A percentile compares a stretch with the other conserved stretches of the same genome.
Evolutionary conservation across 1,140 invertebrate genomes (phyloP).

Genomic region (Rhopalosiphum padi): DNA sequence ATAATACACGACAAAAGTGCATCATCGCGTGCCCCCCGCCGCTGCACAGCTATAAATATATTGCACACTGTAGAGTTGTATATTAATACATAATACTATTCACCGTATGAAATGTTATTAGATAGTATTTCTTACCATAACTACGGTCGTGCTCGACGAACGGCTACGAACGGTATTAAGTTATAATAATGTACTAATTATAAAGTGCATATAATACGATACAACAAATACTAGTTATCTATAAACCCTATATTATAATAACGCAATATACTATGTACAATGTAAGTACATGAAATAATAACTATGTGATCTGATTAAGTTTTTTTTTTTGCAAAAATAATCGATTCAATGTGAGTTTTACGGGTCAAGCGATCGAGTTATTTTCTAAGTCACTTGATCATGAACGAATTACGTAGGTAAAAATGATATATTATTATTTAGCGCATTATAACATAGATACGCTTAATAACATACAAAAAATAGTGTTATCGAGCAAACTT

Average conservation of each 20-base stretch:
- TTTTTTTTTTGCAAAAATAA: neutral
- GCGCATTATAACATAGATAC: neutral
- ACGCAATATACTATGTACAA: neutral
- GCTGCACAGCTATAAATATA: neutral
- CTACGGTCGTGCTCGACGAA: neutral
- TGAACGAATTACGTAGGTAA: neutral
- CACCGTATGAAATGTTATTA: too few relatives aligned
- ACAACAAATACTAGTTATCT: neutral
- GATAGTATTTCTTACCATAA: too few relatives aligned
- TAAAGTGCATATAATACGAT: neutral
- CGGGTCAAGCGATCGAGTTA: neutral
- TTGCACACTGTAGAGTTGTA: neutral
- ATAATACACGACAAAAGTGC: neutral
- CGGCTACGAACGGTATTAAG: neutral
- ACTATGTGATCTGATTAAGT: neutral
- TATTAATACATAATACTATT: neutral
- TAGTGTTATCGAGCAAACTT: neutral
- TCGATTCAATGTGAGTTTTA: neutral
- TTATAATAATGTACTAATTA: neutral
- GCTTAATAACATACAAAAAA: neutral
- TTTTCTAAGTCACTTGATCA: neutral
- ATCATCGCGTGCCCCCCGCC: neutral
- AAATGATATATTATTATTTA: neutral
- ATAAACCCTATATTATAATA: neutral
- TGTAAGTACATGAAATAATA: neutral